Base-by-base conservation (phyloP, 1,140 invertebrate genomes). In the Eubasilissa regina region DNA sequence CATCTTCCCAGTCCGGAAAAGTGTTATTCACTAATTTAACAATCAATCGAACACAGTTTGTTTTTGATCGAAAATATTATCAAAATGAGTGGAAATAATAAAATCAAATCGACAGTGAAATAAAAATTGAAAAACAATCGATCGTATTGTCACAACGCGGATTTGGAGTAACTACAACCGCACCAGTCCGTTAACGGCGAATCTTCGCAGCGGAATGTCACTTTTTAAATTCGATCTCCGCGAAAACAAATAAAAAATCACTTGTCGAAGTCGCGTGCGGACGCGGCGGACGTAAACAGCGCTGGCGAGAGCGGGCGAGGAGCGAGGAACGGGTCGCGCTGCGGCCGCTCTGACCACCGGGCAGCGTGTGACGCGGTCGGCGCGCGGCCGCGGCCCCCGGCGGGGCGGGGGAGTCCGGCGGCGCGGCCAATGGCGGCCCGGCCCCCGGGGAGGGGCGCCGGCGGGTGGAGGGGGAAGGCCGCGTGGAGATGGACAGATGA, bases 401-500 rank as follows among this genome's bases (percentile, higher is more conserved):
- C 17, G 73, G 75, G 75, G 62, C 19, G 66, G 48, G 51, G 48
- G 75, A 64, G 75, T 77, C 74, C 60, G 75, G 74, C 74, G 58
- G 75, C 75, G 60, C 76, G 76, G 76, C 76, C 76, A 78, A 78
- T 78, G 76, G 76, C 76, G 64, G 64, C 44, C 53, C 60, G 53
- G 13, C 56, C 75, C 58, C 60, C 62, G 47, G 44, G 75, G 60
- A 55, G 60, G 75, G 75, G 75, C 55, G 19, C 75, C 19, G 44
- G 7, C 21, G 74, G 73, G 74, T 56, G 56, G 43, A 62, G 17
- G 74, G 70, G 74, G 25, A 1, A 10, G 25, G 45, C 74, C 51
- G 74, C 44, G 74, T 75, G 74, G 74, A 75, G 74, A 75, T 75
- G 74, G 74, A 75, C 74, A 62, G 68, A 72, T 51, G 68, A 53